Conservation (phyloP, 2,888 invertebrate species). For the Melanchra persicariae region DNA sequence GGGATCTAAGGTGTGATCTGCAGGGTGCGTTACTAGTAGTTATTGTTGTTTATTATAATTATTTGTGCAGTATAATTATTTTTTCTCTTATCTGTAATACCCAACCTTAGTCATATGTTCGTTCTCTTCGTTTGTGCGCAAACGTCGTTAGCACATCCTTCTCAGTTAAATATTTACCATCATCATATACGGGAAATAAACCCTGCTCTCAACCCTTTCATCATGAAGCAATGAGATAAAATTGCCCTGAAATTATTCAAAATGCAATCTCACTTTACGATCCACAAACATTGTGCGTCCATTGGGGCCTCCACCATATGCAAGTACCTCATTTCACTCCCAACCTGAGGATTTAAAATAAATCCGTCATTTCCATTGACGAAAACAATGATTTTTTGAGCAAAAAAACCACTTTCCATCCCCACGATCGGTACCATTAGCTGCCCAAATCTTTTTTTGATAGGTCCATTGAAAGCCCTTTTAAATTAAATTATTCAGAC, state of each 20-base stretch:
- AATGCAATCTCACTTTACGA: constrained; percentile 39
- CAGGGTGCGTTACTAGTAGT: no score
- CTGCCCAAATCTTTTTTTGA: constrained; percentile 22
- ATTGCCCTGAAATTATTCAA: constrained; percentile 47
- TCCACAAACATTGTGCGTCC: constrained; percentile 11
- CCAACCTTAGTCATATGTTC: no score
- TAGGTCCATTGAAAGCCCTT: constrained; percentile 31
- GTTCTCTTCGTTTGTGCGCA: no score
- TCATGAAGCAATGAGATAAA: constrained; percentile 18
- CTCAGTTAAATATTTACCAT: constrained; percentile 4
- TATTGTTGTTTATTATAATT: no score
- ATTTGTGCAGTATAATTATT: no score
- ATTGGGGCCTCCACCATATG: constrained; percentile 67
- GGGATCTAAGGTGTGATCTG: no score
- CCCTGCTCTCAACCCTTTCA: neutral
- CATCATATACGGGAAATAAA: neutral
- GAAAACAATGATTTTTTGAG: neutral
- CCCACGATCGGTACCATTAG: constrained; percentile 18
- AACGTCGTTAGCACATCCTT: neutral
- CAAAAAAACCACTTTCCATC: neutral
- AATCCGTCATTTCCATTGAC: no score
- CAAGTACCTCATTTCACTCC: constrained; percentile 11
- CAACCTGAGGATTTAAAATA: neutral
- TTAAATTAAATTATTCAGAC: constrained; percentile 40
- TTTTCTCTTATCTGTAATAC: no score